Conservation (phyloP, 1,140 invertebrate genomes). For the Papilio xuthus region DNA sequence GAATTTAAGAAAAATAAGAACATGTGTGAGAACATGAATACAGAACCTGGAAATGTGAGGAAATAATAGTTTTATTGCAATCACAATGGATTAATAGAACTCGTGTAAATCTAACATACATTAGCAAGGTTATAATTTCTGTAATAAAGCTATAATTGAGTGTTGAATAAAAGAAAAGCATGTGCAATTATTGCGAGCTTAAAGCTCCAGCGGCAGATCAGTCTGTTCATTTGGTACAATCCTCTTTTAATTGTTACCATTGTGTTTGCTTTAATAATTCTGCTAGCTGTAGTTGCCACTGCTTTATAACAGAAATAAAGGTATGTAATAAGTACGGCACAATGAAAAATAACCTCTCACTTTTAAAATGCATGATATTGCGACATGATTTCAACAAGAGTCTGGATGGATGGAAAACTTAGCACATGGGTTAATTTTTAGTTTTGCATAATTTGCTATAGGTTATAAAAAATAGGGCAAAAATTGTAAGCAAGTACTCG, state of each 20-base stretch:
- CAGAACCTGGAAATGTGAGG: no score
- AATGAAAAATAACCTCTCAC: not conserved
- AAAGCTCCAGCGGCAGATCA: not conserved
- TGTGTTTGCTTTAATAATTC: constrained; percentile 18
- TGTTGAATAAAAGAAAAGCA: not conserved
- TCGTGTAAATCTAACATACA: not conserved
- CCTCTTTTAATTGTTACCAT: constrained; percentile 15
- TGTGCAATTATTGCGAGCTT: constrained; percentile 6
- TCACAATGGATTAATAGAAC: not conserved
- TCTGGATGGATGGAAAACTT: no score
- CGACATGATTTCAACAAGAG: not conserved
- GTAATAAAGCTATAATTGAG: not conserved
- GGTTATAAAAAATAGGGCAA: no score
- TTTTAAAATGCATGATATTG: not conserved
- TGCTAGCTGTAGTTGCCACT: not conserved
- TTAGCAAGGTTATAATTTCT: not conserved
- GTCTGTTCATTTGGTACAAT: not conserved
- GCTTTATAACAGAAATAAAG: not conserved
- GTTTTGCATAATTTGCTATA: no score
- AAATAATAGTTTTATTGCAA: not conserved
- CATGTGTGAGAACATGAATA: no score
- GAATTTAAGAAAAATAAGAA: no score
- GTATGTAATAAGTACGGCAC: no score
- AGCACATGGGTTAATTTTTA: not conserved
- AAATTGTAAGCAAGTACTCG: no score